Evolutionary conservation across 2,113 vertebrate genomes (phyloP).

Genomic region (Anhinga anhinga): DNA sequence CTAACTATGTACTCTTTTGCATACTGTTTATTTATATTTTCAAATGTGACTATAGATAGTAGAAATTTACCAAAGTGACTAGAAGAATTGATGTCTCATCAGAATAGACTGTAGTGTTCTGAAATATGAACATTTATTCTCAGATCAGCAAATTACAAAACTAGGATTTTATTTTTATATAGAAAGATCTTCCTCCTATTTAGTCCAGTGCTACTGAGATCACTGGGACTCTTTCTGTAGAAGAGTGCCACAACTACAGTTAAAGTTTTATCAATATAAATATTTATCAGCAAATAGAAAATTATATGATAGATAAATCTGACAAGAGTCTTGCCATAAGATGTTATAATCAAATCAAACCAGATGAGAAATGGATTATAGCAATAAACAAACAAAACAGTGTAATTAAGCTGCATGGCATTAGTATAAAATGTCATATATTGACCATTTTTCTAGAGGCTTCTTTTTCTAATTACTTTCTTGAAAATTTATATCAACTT

Average conservation of each 20-base stretch:
- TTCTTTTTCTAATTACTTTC: not conserved
- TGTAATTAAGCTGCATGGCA: not conserved
- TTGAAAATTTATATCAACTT: not conserved
- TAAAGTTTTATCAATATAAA: not conserved
- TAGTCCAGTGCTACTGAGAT: not conserved
- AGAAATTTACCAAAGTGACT: not conserved
- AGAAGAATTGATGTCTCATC: not conserved
- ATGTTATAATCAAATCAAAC: not conserved
- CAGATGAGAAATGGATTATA: not conserved
- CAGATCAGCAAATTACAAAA: not conserved
- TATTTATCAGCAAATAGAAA: not conserved
- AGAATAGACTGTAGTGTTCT: not conserved
- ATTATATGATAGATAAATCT: not conserved
- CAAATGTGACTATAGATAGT: not conserved
- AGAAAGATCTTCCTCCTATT: not conserved
- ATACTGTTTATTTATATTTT: not conserved
- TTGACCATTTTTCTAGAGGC: not conserved
- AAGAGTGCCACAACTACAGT: not conserved
- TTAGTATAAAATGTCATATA: not conserved
- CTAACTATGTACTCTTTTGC: not conserved
- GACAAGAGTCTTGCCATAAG: not conserved
- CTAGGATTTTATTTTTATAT: not conserved
- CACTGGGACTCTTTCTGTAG: not conserved
- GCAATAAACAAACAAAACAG: not conserved
- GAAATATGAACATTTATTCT: not conserved